Evolutionary conservation across 2,888 invertebrate genomes (phyloP).

Genomic region (Ornithoptera priamus): DNA sequence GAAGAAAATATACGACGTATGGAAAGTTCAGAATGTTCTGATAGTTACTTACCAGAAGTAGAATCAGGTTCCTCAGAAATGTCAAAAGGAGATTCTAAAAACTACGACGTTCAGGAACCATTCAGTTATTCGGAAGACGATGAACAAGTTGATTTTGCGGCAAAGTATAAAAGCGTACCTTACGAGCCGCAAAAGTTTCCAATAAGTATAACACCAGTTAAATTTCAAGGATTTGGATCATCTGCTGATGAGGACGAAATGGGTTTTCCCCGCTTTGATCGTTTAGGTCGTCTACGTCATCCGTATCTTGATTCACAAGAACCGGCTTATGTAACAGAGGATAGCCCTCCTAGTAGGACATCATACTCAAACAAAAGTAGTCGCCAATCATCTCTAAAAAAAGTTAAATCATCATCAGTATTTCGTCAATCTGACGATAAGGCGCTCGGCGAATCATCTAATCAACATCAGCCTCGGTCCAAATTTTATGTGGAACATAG

Average conservation of each 20-base stretch:
- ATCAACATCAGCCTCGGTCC: slow-evolving; percentile 55
- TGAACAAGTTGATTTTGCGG: slow-evolving; percentile 70
- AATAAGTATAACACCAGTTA: slow-evolving; percentile 70
- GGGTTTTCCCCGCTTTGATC: slow-evolving; percentile 83
- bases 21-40: slow-evolving; percentile 83
- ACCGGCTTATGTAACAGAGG: slow-evolving; percentile 71
- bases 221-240: slow-evolving; percentile 82
- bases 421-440: slow-evolving; percentile 66
- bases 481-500: slow-evolving; percentile 69
- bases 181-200: slow-evolving; percentile 71
- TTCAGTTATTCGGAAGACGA: slow-evolving; percentile 80
- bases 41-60: slow-evolving; percentile 84
- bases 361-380: slow-evolving; percentile 74
- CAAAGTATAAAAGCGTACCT: slow-evolving; percentile 59
- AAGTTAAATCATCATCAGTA: slow-evolving; percentile 56
- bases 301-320: slow-evolving; percentile 76
- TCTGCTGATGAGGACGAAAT: slow-evolving; percentile 83
- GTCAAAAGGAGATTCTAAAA: slow-evolving; percentile 76
- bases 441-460: slow-evolving; percentile 59
- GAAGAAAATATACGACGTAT: slow-evolving; percentile 75
- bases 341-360: slow-evolving; percentile 69
- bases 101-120: slow-evolving; percentile 61
- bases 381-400: slow-evolving; percentile 74
- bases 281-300: slow-evolving; percentile 78
- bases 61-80: slow-evolving; percentile 82